Conservation (phyloP, 1,140 invertebrate species). For the Drosophila seguyi region DNA sequence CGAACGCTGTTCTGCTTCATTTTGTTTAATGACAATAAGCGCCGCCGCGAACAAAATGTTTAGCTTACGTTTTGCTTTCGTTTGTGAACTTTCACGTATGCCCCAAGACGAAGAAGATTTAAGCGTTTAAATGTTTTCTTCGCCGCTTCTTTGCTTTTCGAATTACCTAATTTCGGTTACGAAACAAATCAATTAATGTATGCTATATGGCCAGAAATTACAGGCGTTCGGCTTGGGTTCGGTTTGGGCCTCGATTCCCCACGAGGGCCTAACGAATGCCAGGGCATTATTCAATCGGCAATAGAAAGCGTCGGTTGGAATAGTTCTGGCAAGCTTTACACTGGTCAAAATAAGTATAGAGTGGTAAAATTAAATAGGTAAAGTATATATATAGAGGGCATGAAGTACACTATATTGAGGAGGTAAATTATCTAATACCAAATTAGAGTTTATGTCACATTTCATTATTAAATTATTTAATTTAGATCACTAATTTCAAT, state of each 20-base stretch:
- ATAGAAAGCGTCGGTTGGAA: constrained; percentile 47
- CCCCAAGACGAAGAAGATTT: constrained; percentile 64
- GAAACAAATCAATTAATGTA: constrained; percentile 82
- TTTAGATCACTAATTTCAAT: not conserved
- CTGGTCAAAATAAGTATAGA: not conserved
- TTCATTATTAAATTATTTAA: not conserved
- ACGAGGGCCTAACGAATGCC: constrained; percentile 36
- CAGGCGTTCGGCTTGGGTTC: not conserved
- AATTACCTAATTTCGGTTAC: constrained; percentile 81
- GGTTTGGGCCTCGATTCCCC: constrained; percentile 5
- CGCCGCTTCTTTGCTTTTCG: constrained; percentile 37
- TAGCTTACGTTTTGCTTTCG: constrained; percentile 74
- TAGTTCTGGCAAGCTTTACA: constrained; percentile 28
- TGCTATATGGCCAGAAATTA: constrained; percentile 31
- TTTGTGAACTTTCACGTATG: constrained; percentile 80
- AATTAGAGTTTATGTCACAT: not conserved
- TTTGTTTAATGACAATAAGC: constrained; percentile 82
- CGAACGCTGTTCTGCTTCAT: constrained; percentile 75
- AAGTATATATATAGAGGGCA: too few species aligned
- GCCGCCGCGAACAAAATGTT: constrained; percentile 51
- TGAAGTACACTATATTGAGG: not conserved
- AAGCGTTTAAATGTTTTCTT: constrained; percentile 70
- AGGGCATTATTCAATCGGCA: constrained; percentile 37
- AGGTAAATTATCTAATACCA: not conserved
- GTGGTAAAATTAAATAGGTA: not conserved